phyloP scores from a whole-genome alignment of 2,113 vertebrate genomes.

The Myotis yumanensis region DNA sequence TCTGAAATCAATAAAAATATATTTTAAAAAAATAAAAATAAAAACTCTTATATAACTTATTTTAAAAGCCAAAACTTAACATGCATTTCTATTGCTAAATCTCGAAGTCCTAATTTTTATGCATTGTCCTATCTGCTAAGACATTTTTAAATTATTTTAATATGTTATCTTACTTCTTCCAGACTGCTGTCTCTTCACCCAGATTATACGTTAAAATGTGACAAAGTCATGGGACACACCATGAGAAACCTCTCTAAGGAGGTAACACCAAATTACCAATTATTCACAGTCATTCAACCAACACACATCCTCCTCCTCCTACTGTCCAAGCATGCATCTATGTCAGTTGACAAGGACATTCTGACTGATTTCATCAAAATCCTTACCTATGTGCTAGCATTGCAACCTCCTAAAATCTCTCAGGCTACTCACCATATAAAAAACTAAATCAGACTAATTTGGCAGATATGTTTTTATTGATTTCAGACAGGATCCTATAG shows the following conservation, averaged over 20 bases:
- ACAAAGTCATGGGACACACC: not conserved
- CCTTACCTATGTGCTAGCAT: not conserved
- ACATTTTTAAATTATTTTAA: not conserved
- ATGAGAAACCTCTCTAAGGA: not conserved
- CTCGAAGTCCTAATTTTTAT: not conserved
- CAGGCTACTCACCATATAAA: not conserved
- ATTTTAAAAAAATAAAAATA: not conserved
- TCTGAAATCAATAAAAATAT: too few species aligned
- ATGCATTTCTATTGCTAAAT: not conserved
- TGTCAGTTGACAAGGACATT: not conserved
- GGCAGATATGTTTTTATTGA: conserved; percentile 45
- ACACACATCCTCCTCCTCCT: not conserved
- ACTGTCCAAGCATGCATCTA: not conserved
- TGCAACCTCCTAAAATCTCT: conserved; percentile 24
- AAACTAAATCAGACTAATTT: conserved; percentile 59
- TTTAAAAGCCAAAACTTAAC: not conserved
- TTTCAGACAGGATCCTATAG: conserved; percentile 1
- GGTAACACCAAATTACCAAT: not conserved
- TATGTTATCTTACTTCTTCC: not conserved
- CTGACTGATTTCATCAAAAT: conserved; percentile 27
- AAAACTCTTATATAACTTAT: not conserved
- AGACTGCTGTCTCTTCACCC: not conserved
- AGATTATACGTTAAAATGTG: not conserved
- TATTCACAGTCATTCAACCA: not conserved
- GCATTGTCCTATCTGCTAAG: not conserved